phyloP scores from a whole-genome alignment of 2,797 vertebrate species.

The Pseudopleuronectes americanus region DNA sequence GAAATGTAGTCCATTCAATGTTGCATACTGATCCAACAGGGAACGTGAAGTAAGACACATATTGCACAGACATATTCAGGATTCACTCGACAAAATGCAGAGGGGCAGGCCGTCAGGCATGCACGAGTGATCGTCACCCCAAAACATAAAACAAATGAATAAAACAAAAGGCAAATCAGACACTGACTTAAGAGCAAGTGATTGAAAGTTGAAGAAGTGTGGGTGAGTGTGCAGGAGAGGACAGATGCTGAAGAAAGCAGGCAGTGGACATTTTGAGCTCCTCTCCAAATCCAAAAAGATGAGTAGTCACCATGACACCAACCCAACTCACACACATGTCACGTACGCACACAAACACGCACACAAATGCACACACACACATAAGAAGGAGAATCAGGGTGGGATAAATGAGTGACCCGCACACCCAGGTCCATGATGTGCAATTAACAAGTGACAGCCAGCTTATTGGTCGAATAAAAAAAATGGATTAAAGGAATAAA shows the following conservation, averaged over 20 bases:
- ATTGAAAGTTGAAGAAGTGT: slow-evolving; percentile 64
- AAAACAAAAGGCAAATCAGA: slow-evolving; percentile 51
- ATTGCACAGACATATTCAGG: slow-evolving; percentile 62
- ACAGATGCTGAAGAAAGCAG: slow-evolving; percentile 75
- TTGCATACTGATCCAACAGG: slow-evolving; percentile 52
- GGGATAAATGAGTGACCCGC: slow-evolving; percentile 80
- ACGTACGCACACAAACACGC: slow-evolving; percentile 1
- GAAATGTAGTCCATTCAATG: slow-evolving; percentile 57
- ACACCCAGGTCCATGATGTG: slow-evolving; percentile 81
- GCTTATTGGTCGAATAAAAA: slow-evolving; percentile 80
- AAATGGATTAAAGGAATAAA: slow-evolving; percentile 70
- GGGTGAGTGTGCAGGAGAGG: slow-evolving; percentile 69
- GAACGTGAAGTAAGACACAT: slow-evolving; percentile 50
- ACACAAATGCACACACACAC: slow-evolving; percentile 23
- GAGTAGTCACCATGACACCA: slow-evolving; percentile 62
- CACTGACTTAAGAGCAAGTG: slow-evolving; percentile 60
- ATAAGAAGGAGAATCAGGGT: slow-evolving; percentile 71
- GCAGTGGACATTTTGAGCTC: slow-evolving; percentile 74
- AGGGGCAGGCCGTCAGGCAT: slow-evolving; percentile 72
- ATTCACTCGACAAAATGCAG: slow-evolving; percentile 75
- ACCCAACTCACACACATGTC: slow-evolving; percentile 50
- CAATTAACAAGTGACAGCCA: slow-evolving; percentile 84
- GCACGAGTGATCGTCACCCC: slow-evolving; percentile 64
- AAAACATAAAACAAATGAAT: slow-evolving; percentile 16
- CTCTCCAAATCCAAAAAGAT: slow-evolving; percentile 65